Base-by-base conservation (phyloP, 1,140 invertebrate genomes). In the Acromyrmex heyeri region DNA sequence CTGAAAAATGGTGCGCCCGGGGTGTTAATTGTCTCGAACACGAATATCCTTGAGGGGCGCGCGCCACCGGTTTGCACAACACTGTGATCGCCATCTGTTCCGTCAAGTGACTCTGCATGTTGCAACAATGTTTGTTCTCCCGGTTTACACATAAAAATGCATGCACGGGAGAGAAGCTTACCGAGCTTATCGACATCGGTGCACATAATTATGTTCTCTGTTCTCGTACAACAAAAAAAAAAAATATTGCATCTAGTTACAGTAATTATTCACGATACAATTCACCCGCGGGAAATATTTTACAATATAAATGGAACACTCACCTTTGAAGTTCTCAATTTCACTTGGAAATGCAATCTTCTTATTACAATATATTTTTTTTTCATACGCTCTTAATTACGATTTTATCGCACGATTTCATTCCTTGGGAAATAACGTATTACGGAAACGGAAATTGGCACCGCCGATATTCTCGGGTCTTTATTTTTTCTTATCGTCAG, bases 21-120 rank as follows among this genome's bases (percentile, higher is more conserved):
- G 78, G 85, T 88, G 88, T 88, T 91, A 90, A 91, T 92, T 91
- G 91, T 92, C 87, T 90, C 86, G 85, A 81, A 86, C 90, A 91
- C 90, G 90, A 90, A 91, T 86, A 75, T 55, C 27, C 30, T 61
- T 50, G 57, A 67, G 44, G 30, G 62, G 75, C 59, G 59, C 85
- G 88, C 62, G 88, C 88, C 89, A 79, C 86, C 88, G 88, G 88
- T 89, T 89, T 87, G 87, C 82, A 89, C 87, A 75, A 87, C 57
- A 85, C 86, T 86, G 65, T 69, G 85, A 90, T 90, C 88, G 88
- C 89, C 89, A 90, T 90, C 89, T 90, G 89, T 82, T 87, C 86
- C 86, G 70, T 81, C 79, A 88, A 87, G 88, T 87, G 88, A 90
- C 88, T 87, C 55, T 90, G 86, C 88, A 86, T 75, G 75, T 90